Base-by-base conservation (phyloP, 2,797 vertebrate genomes). In the Enteromius trimaculatus region DNA sequence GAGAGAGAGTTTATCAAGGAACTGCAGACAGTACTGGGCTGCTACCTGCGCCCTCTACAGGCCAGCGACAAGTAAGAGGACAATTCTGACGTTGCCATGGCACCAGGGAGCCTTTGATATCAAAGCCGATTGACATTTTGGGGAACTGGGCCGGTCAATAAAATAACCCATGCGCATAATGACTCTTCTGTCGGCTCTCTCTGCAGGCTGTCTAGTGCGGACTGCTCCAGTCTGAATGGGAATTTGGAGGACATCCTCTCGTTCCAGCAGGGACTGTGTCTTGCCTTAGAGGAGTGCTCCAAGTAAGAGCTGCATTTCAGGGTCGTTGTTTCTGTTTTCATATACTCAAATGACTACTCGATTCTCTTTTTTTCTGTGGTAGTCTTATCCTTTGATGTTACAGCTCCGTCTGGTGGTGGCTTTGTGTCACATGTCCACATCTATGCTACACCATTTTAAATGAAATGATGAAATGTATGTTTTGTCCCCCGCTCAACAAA, bases 1-100 rank as follows among this genome's bases (percentile, higher is more conserved):
- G 98, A 99, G 92, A 95, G 96, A 81, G 97, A 98, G 88, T 99
- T 98, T 92, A 95, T 97, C 66, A 99, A 98, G 93, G 98, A 99
- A 85, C 92, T 99, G 39, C 97, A 98, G 86, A 93, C 94, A 0
- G 93, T 99, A 86, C 91, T 99, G 90, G 93, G 91, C 84, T 96
- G 94, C 91, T 99, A 97, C 92, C 94, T 99, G 85, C 95, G 97
- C 90, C 96, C 97, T 16, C 93, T 99, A 83, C 97, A 97, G 93
- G 92, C 95, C 90, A 96, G 96, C 23, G 97, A 98, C 92, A 99
- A 97, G 98, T 99, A 97, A 97, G 97, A 60, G 11, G 29, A 47
- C 79, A 77, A 29, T 9, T 6, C 29, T 42, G n/a, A 65, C 0
- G 1, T 70, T 11, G 53, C 81, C 21, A 74, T 80, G 21, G 53